Evolutionary conservation across 1,140 invertebrate species (phyloP).

Genomic region (Drosophila mayri): DNA sequence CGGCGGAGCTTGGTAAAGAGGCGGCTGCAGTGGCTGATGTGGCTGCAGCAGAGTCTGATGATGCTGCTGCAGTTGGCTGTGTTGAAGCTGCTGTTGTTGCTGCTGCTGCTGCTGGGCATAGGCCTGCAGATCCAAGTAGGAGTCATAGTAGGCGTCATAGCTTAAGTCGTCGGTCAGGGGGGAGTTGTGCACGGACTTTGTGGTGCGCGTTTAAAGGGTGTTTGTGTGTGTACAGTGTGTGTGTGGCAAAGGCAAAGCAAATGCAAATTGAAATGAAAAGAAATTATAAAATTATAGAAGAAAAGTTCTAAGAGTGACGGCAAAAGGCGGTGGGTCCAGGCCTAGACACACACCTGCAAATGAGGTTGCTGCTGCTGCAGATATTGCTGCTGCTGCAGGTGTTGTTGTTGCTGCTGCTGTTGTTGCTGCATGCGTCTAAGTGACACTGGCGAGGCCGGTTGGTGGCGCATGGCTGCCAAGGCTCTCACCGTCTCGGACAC

Average conservation of each 20-base stretch:
- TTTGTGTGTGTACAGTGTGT: conserved; percentile 17
- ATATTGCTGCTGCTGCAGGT: conserved; percentile 46
- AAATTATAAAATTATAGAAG: conserved; percentile 49
- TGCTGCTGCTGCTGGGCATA: conserved; percentile 58
- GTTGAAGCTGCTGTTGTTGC: conserved; percentile 39
- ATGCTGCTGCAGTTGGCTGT: conserved; percentile 46
- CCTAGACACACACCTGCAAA: conserved; percentile 76
- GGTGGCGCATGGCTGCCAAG: conserved; percentile 93
- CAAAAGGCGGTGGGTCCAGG: conserved; percentile 32
- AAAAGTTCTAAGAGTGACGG: conserved; percentile 21
- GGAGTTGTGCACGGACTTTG: conserved; percentile 60
- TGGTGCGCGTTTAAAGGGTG: conserved; percentile 19
- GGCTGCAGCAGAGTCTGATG: conserved; percentile 45
- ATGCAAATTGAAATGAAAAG: conserved; percentile 60
- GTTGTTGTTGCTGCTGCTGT: conserved; percentile 52
- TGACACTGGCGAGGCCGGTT: conserved; percentile 92
- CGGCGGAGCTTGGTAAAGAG: conserved; percentile 64
- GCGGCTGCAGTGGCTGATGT: conserved; percentile 42
- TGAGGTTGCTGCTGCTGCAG: conserved; percentile 44
- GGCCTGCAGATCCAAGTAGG: conserved; percentile 74
- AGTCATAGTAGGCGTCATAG: conserved; percentile 75
- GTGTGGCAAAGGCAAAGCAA: conserved; percentile 51
- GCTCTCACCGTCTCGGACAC: conserved; percentile 95
- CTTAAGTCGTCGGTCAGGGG: conserved; percentile 53
- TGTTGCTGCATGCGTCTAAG: conserved; percentile 86